Percentiles rank a stretch among this genome's conserved stretches.
These are phyloP conservation scores for Clepsis dumicolana DNA, from an alignment of 2,888 invertebrate species.

Conservation along the genomic window DNA sequence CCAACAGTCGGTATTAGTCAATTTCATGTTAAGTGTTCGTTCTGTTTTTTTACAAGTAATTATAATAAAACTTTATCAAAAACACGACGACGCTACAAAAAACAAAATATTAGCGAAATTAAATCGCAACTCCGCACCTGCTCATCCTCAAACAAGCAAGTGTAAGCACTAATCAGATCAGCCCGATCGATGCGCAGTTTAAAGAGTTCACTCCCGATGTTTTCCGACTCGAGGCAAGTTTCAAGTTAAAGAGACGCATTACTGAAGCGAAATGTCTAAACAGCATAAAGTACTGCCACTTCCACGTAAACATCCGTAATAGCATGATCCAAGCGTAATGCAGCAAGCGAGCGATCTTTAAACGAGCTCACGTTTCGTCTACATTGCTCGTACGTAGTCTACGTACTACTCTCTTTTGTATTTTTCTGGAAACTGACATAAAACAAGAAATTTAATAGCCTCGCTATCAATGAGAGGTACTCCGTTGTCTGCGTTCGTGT, in stretches of 20 bases:
- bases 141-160: neutral
- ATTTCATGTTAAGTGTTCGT: too few species aligned
- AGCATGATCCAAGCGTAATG: constrained; percentile 28
- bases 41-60: too few species aligned
- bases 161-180: constrained; percentile 2
- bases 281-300: constrained; percentile 18
- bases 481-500: neutral
- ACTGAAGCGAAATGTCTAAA: constrained; percentile 18
- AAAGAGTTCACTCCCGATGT: constrained; percentile 1
- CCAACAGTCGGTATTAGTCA: too few species aligned
- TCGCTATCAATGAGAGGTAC: neutral
- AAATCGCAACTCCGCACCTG: neutral
- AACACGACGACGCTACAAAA: neutral
- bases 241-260: constrained; percentile 10
- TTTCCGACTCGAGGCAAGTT: constrained; percentile 4
- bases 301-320: constrained; percentile 21
- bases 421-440: constrained; percentile 17
- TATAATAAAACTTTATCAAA: neutral
- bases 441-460: constrained; percentile 22
- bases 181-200: neutral
- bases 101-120: neutral
- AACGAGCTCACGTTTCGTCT: constrained; percentile 27
- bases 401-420: constrained; percentile 20
- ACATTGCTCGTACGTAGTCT: constrained; percentile 14
- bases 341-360: constrained; percentile 23